Evolutionary conservation across 2,888 invertebrate genomes (phyloP), one percentile per base, ranked within the genome.

Genomic region (Cryptus viduatorius): DNA sequence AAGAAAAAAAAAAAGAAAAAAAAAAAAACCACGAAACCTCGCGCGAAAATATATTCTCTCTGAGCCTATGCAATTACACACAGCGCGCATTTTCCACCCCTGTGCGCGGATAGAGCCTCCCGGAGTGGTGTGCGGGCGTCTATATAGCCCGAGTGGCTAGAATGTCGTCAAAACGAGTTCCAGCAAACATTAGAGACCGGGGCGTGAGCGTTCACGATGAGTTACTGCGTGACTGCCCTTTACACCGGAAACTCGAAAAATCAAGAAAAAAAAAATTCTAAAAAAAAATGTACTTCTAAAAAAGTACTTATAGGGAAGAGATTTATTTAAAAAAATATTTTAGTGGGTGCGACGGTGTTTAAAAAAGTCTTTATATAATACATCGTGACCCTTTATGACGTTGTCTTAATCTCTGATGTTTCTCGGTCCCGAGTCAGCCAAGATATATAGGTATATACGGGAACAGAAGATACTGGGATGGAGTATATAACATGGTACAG

Each of bases 181-280:
- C 61, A 59, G 64, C 24, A 19, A 64, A 37, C 61, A 4, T 12
- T 46, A 29, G 44, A 83, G 46, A 37, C 19, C 50, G 69, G 53
- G 1, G 37, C 46, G 50, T 44, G 67, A 77, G 48, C 65, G 71
- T 65, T 76, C 59, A 68, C 59, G 77, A 83, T 77, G 80, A 77
- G 71, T 84, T 80, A 61, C 42, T 50, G 59, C 72, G 77, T 77
- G 80, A 76, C 83, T 61, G 79, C 68, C 31, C 76, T 56, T 69
- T 75, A 48, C 29, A 65, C 76, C 83, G 72, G 76, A 83, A 80
- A 31, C 42, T 65, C 42, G 29, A 42, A 24, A 44, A 78, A 65
- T 46, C 42, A n/a, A 7, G 48, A 48, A 72, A 16, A 4, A n/a
- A n/a, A 59, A 59, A 53, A 14, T 3, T 24, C 24, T 24, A 64